Percentiles rank a stretch among this genome's conserved stretches.
phyloP scores from a whole-genome alignment of 2,113 vertebrate genomes.

The Rhodinocichla rosea region DNA sequence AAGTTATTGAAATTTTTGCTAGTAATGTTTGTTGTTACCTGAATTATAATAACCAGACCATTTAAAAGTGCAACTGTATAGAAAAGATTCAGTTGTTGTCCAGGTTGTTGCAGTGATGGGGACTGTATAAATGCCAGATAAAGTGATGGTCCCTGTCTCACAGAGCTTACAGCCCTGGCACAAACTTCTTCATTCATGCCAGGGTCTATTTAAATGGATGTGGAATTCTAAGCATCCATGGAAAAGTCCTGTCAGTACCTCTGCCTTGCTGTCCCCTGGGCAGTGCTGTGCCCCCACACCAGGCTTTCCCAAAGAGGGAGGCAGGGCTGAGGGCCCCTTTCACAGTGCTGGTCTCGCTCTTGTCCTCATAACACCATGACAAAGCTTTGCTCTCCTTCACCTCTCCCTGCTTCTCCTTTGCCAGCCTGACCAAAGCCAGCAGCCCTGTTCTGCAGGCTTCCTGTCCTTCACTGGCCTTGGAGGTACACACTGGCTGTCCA shows the following conservation, averaged over 20 bases:
- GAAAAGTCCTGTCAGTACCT: background rate
- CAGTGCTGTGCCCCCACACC: rapidly evolving
- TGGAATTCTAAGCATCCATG: background rate
- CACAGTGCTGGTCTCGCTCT: background rate
- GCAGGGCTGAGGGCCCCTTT: background rate
- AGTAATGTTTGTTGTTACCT: background rate
- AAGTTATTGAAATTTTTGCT: background rate
- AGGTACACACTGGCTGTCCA: background rate
- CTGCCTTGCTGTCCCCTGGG: background rate
- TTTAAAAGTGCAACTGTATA: background rate
- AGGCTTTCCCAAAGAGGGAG: background rate
- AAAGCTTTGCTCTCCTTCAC: background rate
- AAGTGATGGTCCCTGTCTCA: background rate
- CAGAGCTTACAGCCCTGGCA: background rate
- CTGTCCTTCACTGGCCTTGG: background rate
- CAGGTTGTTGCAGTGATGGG: background rate
- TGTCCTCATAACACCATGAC: background rate
- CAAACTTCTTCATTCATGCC: background rate
- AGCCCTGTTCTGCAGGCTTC: background rate
- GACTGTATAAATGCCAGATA: background rate
- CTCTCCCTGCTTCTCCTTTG: background rate
- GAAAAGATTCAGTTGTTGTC: background rate
- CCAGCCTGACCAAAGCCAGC: background rate
- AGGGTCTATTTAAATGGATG: background rate
- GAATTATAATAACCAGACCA: background rate